phyloP scores from a whole-genome alignment of 2,888 invertebrate species.

The Tachystola acroxantha region DNA sequence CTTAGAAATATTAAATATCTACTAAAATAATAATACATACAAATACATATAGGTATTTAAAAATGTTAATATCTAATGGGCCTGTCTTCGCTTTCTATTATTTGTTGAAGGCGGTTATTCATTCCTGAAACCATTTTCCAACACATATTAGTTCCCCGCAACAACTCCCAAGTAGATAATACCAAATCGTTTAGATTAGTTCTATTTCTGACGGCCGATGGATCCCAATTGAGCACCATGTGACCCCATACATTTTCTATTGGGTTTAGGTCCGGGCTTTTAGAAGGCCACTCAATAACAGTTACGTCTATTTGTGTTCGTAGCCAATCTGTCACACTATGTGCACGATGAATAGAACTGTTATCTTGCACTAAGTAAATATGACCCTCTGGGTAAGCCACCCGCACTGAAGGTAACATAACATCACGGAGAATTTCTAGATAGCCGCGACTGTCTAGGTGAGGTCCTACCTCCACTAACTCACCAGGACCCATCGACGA shows the following conservation, averaged over 20 bases:
- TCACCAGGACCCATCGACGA: slow-evolving; percentile 20
- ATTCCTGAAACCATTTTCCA: too few relatives aligned
- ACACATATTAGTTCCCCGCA: too few relatives aligned
- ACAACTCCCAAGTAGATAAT: too few relatives aligned
- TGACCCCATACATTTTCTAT: slow-evolving; percentile 21
- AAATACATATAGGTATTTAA: too few relatives aligned
- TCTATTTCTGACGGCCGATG: slow-evolving; percentile 5
- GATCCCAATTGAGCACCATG: slow-evolving; percentile 15
- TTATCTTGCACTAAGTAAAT: slow-evolving; percentile 11
- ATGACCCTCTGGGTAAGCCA: slow-evolving; percentile 7
- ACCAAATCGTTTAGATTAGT: too few relatives aligned
- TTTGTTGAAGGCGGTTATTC: too few relatives aligned
- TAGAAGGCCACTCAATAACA: slow-evolving; percentile 9
- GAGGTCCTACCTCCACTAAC: slow-evolving; percentile 15
- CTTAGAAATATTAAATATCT: too few relatives aligned
- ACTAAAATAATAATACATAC: too few relatives aligned
- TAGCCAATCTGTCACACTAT: slow-evolving; percentile 5
- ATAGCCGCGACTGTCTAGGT: slow-evolving; percentile 11
- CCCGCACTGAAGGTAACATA: slow-evolving; percentile 7
- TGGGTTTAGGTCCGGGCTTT: slow-evolving; percentile 16
- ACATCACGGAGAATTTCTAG: slow-evolving; percentile 8
- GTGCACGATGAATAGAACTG: slow-evolving; percentile 8
- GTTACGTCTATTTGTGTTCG: slow-evolving; percentile 2
- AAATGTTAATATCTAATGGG: too few relatives aligned
- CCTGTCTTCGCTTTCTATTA: too few relatives aligned